These are phyloP conservation scores for Temnothorax unifasciatus DNA, from an alignment of 2,888 invertebrate species.

Conservation along the genomic window DNA sequence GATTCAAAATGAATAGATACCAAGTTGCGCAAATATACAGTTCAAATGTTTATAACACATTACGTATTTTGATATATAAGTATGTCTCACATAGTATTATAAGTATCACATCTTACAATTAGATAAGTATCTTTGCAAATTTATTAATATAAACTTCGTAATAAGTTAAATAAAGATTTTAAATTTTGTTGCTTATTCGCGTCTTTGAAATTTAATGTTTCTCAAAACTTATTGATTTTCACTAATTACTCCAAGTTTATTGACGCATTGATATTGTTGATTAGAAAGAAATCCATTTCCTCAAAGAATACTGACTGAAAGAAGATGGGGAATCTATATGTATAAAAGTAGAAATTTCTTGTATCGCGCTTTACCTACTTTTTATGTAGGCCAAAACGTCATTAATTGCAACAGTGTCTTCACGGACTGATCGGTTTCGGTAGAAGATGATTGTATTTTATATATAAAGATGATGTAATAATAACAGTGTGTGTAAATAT, in stretches of 20 bases:
- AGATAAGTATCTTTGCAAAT: neutral
- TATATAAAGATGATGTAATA: conserved; percentile 65
- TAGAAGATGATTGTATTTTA: conserved; percentile 34
- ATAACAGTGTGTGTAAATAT: conserved; percentile 66
- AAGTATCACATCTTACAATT: neutral
- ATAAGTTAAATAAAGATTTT: neutral
- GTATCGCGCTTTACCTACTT: neutral
- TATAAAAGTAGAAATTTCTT: neutral
- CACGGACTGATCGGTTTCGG: conserved; percentile 27
- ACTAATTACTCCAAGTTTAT: neutral
- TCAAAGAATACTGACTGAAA: neutral
- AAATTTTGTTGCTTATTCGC: neutral
- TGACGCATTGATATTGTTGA: neutral
- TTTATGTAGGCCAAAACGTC: neutral
- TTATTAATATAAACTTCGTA: neutral
- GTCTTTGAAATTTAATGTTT: neutral
- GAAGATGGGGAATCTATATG: neutral
- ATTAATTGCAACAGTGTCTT: conserved; percentile 11
- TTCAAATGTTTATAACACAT: neutral
- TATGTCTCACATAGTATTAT: neutral
- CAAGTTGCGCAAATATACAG: neutral
- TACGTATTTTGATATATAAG: neutral
- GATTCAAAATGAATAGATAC: neutral
- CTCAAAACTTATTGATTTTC: neutral
- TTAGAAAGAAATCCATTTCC: neutral